These are phyloP conservation scores for Nephila pilipes DNA, from an alignment of 1,140 invertebrate genomes.

Conservation along the genomic window DNA sequence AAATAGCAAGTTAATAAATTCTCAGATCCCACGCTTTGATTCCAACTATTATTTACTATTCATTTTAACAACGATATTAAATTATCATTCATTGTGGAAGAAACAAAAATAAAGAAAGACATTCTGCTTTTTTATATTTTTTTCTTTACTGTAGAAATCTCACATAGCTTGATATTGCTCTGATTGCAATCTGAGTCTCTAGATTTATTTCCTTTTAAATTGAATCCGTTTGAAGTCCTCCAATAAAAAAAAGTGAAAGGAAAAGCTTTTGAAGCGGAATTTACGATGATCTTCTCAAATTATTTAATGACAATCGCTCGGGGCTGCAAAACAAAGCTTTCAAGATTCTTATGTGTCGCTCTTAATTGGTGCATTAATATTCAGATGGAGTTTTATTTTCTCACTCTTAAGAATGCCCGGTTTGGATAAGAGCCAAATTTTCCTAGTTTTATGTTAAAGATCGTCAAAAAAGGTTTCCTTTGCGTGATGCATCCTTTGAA, in stretches of 20 bases:
- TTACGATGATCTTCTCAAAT: neutral
- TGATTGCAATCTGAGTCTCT: neutral
- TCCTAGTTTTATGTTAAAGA: neutral
- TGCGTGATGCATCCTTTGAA: slow-evolving; percentile 6
- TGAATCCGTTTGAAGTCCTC: neutral
- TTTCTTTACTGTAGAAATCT: neutral
- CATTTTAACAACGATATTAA: too few relatives aligned
- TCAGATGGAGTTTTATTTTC: slow-evolving; percentile 43
- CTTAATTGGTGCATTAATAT: slow-evolving; percentile 52
- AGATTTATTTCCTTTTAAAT: neutral
- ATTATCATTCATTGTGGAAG: too few relatives aligned
- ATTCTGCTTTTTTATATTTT: neutral
- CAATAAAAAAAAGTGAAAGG: neutral
- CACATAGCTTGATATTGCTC: neutral
- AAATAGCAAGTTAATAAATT: too few relatives aligned
- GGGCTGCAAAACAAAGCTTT: neutral
- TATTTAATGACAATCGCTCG: slow-evolving; percentile 28
- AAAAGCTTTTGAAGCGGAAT: neutral
- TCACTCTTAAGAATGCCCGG: neutral
- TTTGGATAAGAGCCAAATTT: neutral
- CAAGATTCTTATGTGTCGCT: slow-evolving; percentile 16
- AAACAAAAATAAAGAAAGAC: too few relatives aligned
- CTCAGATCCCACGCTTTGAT: too few relatives aligned
- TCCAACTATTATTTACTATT: too few relatives aligned
- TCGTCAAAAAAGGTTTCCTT: neutral